Evolutionary conservation across 2,797 vertebrate genomes (phyloP), one percentile per base, ranked within the genome.

Genomic region (Cynodonichthys magdalenae): DNA sequence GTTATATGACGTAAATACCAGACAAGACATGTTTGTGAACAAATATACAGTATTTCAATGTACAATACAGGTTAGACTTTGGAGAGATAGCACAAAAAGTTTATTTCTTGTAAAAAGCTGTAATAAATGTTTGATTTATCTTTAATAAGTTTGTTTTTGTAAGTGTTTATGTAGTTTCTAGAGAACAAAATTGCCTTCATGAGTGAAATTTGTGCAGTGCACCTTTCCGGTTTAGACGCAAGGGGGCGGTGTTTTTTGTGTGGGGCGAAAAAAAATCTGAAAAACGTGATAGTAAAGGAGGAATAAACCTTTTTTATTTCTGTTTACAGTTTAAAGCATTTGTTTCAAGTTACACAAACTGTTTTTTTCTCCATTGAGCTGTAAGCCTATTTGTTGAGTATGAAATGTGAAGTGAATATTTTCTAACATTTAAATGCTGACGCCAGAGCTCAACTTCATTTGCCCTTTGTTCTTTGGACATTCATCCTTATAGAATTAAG

Each of bases 211-310:
- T 9, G 28, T 56, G 59, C 28, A 3, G 49, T 81, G 90, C 66
- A 86, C 57, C 55, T 54, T 64, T 67, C 15, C 45, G 53, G 5
- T 60, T 74, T 55, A 7, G 45, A 50, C 90, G 86, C 88, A 81
- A 58, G 90, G 41, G 79, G 90, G 88, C 63, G 69, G 4, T 77
- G 49, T 72, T 75, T n/a, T 56, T 56, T 68, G n/a, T 63, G 36
- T 77, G 34, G n/a, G n/a, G 8, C 1, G 29, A 31, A 7, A 11
- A 46, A 36, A 36, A 36, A 36, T 9, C 2, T 36, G 34, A 36
- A 36, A 59, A 77, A 74, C 17, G 70, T 63, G 76, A 88, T 66
- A 73, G 61, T 62, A 27, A 17, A 72, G 39, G 14, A 31, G 58
- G 39, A 79, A 87, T 81, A 81, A 84, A 48, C 7, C 18, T 49